Conservation (phyloP, 2,888 invertebrate species). For the Adelognathus sp. region DNA sequence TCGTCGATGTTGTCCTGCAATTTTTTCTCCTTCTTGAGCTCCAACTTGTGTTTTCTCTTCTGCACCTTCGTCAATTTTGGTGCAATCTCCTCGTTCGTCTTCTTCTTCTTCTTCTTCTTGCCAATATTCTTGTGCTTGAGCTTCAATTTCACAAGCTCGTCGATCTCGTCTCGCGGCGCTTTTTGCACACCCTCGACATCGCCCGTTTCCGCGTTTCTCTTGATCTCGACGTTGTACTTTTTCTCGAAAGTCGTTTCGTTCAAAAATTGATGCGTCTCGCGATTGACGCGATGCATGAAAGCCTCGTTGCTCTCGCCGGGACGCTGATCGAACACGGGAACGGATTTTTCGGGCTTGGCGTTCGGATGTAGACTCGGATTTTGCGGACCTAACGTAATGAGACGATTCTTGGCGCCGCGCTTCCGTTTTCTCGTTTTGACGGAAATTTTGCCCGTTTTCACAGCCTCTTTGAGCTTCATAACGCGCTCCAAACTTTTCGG, state of each 20-base stretch:
- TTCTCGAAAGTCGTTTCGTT: conserved; percentile 85
- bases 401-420: conserved; percentile 67
- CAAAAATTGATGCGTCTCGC: conserved; percentile 85
- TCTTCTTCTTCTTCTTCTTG: conserved; percentile 76
- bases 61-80: conserved; percentile 82
- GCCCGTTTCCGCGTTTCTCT: conserved; percentile 83
- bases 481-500: conserved; percentile 87
- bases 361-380: conserved; percentile 62
- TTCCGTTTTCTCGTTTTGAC: conserved; percentile 77
- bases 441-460: conserved; percentile 79
- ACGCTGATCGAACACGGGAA: conserved; percentile 83
- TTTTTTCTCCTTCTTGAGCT: conserved; percentile 81
- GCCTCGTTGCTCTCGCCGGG: conserved; percentile 85
- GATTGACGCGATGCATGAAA: conserved; percentile 86
- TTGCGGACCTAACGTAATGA: conserved; percentile 73
- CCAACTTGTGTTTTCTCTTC: conserved; percentile 82
- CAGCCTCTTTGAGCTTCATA: conserved; percentile 83
- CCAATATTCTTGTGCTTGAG: conserved; percentile 77
- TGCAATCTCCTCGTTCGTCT: conserved; percentile 42
- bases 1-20: conserved; percentile 79
- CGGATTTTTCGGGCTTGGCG: conserved; percentile 80
- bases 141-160: conserved; percentile 81
- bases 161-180: conserved; percentile 82
- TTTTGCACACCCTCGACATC: conserved; percentile 81
- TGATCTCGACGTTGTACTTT: conserved; percentile 84